Conservation (phyloP, 2,888 invertebrate genomes). For the Tachina lurida region DNA sequence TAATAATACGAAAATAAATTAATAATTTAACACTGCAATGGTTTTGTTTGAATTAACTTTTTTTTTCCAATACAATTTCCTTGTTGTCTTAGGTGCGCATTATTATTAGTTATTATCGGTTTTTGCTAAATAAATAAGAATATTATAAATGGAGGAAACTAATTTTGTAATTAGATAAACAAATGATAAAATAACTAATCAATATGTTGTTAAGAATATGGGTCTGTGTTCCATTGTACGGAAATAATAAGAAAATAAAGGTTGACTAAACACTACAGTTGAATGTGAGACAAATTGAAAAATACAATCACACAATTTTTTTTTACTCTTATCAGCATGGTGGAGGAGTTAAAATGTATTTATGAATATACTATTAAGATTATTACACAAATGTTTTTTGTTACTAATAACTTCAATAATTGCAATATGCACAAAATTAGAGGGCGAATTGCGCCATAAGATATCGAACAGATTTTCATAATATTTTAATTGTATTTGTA, state of each 20-base stretch:
- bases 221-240: not conserved
- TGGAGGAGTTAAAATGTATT: no score
- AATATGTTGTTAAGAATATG: not conserved
- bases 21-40: conserved; percentile 59
- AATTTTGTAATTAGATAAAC: conserved; percentile 64
- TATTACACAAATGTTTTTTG: no score
- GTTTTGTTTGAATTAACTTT: conserved; percentile 44
- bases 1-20: conserved; percentile 26
- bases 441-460: no score
- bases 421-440: no score
- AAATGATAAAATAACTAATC: conserved; percentile 39
- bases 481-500: no score
- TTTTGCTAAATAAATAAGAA: conserved; percentile 58
- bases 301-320: no score
- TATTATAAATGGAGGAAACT: conserved; percentile 10
- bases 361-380: no score
- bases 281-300: not conserved
- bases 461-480: no score
- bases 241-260: not conserved
- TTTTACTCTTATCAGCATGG: no score
- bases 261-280: not conserved
- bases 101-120: conserved; percentile 58
- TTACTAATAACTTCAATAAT: no score
- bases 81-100: conserved; percentile 43
- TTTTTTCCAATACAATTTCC: conserved; percentile 40